Evolutionary conservation across 2,888 invertebrate species (phyloP).

Genomic region (Pandemis cinnamomeana): DNA sequence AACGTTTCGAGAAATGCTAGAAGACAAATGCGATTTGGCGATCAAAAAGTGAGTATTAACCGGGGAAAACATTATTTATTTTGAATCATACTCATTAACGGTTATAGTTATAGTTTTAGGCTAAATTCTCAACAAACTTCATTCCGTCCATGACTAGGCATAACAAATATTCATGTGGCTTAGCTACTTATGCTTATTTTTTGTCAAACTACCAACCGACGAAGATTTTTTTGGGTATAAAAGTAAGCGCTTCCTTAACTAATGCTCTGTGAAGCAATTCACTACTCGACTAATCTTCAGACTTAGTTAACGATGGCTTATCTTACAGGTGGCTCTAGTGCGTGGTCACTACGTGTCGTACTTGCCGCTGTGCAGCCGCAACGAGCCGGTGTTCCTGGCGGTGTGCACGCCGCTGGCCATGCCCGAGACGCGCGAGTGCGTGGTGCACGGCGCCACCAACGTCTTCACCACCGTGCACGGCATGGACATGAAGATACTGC

Average conservation of each 20-base stretch:
- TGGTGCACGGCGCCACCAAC: slow-evolving; percentile 98
- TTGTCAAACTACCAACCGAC: not conserved
- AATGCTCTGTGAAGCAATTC: not conserved
- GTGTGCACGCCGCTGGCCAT: slow-evolving; percentile 98
- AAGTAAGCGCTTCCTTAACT: not conserved
- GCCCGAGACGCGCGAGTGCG: slow-evolving; percentile 98
- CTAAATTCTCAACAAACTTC: too few species aligned
- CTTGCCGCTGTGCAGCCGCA: slow-evolving; percentile 95
- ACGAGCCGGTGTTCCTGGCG: slow-evolving; percentile 98
- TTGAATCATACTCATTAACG: not conserved
- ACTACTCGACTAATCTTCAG: not conserved
- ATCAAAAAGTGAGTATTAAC: slow-evolving; percentile 93
- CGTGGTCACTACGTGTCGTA: slow-evolving; percentile 98
- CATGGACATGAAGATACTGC: slow-evolving; percentile 99
- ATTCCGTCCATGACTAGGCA: too few species aligned
- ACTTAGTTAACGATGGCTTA: not conserved
- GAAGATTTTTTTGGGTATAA: too few species aligned
- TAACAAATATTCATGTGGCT: too few species aligned
- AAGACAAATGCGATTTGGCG: slow-evolving; percentile 98
- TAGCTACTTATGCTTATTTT: too few species aligned
- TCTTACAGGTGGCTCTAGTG: slow-evolving; percentile 95
- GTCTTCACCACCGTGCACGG: slow-evolving; percentile 98
- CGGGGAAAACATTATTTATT: not conserved
- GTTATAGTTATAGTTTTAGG: too few species aligned
- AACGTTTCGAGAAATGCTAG: slow-evolving; percentile 99